Evolutionary conservation across 2,797 vertebrate genomes (phyloP).

Genomic region (Poeciliopsis presidionis): DNA sequence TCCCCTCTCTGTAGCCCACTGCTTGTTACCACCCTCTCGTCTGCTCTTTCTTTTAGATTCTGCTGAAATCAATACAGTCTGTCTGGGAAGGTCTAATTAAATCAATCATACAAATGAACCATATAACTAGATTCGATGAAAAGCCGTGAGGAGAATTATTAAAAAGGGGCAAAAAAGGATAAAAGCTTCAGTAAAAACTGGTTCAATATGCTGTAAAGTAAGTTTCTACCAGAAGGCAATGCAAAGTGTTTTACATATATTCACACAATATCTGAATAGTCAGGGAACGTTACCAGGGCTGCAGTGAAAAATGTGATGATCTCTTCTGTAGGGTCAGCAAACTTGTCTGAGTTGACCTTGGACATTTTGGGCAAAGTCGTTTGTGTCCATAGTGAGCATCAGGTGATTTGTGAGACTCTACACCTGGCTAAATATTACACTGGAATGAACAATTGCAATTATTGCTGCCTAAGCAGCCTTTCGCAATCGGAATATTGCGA

Average conservation of each 20-base stretch:
- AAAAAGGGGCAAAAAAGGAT: not conserved
- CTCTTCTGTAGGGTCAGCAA: not conserved
- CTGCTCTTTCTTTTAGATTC: conserved; percentile 3
- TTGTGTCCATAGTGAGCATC: not conserved
- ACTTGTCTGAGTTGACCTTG: not conserved
- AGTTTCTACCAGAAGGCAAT: not conserved
- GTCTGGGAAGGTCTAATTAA: conserved; percentile 33
- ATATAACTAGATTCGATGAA: conserved; percentile 1
- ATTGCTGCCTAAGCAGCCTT: not conserved
- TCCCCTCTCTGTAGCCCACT: not conserved
- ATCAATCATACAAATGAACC: conserved; percentile 26
- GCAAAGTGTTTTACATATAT: not conserved
- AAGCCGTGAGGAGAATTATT: not conserved
- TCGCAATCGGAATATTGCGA: not conserved
- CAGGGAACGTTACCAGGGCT: not conserved
- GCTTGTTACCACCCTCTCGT: conserved; percentile 1
- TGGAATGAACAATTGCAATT: not conserved
- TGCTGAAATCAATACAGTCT: conserved; percentile 19
- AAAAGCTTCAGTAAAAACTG: not conserved
- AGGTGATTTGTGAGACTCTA: not conserved
- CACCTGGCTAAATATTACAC: not conserved
- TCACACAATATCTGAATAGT: not conserved
- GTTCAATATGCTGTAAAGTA: not conserved
- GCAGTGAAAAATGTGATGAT: not conserved
- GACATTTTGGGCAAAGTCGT: not conserved